Evolutionary conservation across 2,888 invertebrate genomes (phyloP), one percentile per base, ranked within the genome.

Genomic region (Molanna angustata): DNA sequence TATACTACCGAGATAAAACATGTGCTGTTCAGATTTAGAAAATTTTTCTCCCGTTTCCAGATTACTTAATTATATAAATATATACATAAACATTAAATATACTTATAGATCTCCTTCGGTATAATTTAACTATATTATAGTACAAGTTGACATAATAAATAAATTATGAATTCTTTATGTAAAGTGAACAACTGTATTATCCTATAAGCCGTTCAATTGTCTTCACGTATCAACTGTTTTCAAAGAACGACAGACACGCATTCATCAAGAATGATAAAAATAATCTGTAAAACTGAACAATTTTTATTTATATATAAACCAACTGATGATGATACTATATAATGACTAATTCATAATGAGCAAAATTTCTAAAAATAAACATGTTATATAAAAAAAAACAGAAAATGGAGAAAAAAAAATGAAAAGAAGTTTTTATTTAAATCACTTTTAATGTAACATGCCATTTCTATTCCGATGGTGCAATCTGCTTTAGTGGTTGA

Each of bases 81-180:
- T 37, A 41, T 39, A 52, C 33, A 52, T 42, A 45, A 45, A 51
- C 22, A 51, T 46, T 31, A 18, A 31, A 45, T 35, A 31, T 21
- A 37, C 37, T 35, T 13, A 19, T 18, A 32, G 45, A 46, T 50
- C 43, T 43, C 35, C 16, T 33, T 27, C 37, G 37, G 43, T 43
- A 50, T 21, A 50, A 21, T 70, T 39, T 74, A 27, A 27, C 27
- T 27, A 27, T 27, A 7, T 27, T 27, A 27, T 13, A 39, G 9
- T 14, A 39, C 17, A 39, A 39, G 9, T 14, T 7, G 16, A 14
- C n/a, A 39, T 39, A 39, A 39, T 39, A 14, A 16, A 16, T 39
- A 39, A 39, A 27, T 7, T 27, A 27, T 27, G 4, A 27, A 27
- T 27, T n/a, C n/a, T n/a, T n/a, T n/a, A 27, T 27, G 4, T 27